Evolutionary conservation across 2,888 invertebrate genomes (phyloP).

Genomic region (Serripes groenlandicus): DNA sequence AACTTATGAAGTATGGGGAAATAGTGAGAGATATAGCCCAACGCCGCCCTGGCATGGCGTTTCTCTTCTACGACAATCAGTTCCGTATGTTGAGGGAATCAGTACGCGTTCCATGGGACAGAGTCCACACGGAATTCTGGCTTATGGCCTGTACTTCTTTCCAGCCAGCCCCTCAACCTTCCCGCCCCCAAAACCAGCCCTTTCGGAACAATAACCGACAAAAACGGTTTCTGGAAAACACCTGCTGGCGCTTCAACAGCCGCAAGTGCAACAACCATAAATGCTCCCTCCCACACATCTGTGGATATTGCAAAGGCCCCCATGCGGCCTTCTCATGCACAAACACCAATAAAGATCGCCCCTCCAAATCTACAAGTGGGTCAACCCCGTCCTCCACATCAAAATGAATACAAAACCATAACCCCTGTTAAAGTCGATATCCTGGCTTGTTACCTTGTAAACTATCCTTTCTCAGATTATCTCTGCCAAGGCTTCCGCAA

Average conservation of each 20-base stretch:
- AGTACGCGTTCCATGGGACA: conserved; percentile 30
- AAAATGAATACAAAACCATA: no score
- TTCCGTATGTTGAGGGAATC: conserved; percentile 38
- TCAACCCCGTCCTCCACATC: not conserved
- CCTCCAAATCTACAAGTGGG: not conserved
- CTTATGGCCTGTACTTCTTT: conserved; percentile 35
- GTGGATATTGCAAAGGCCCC: conserved; percentile 31
- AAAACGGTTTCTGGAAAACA: conserved; percentile 7
- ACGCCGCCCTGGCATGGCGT: conserved; percentile 29
- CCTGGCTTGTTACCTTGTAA: not conserved
- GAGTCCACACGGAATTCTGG: conserved; percentile 51
- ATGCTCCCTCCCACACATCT: conserved; percentile 27
- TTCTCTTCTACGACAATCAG: conserved; percentile 36
- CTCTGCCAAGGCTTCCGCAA: conserved; percentile 19
- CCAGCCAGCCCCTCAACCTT: not conserved
- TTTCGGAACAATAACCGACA: not conserved
- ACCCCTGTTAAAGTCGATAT: not conserved
- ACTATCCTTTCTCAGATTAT: conserved; percentile 11
- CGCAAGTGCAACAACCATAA: not conserved
- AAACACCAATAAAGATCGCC: conserved; percentile 3
- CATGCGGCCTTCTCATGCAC: conserved; percentile 28
- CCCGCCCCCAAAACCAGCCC: not conserved
- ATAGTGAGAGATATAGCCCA: conserved; percentile 37
- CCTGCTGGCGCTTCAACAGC: conserved; percentile 42
- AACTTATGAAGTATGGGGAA: conserved; percentile 53